These are phyloP conservation scores for Cyprinodon variegatus DNA, from an alignment of 2,113 vertebrate genomes.

Conservation along the genomic window DNA sequence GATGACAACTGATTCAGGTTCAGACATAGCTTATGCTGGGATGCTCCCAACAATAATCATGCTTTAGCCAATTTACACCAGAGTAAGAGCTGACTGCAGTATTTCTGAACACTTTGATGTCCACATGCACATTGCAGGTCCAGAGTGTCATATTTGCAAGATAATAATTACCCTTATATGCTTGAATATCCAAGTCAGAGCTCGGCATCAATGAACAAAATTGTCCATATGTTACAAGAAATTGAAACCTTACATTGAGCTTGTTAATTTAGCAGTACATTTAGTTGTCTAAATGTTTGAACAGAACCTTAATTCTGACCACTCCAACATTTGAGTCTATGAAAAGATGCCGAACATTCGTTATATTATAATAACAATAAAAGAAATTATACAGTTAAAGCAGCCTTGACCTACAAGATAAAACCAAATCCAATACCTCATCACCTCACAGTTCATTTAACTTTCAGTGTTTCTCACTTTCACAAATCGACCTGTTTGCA, in stretches of 20 bases:
- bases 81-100: neutral
- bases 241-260: neutral
- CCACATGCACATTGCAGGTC: neutral
- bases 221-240: neutral
- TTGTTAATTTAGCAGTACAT: neutral
- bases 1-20: neutral
- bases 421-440: slow-evolving; percentile 22
- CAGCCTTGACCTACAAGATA: neutral
- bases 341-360: neutral
- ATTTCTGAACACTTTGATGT: slow-evolving; percentile 1
- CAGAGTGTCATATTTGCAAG: neutral
- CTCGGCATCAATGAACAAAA: neutral
- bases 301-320: neutral
- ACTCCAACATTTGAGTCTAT: neutral
- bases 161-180: neutral
- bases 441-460: slow-evolving; percentile 4
- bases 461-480: slow-evolving; percentile 21
- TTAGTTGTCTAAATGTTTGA: neutral
- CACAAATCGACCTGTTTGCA: neutral
- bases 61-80: neutral
- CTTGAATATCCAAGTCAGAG: neutral
- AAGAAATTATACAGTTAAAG: neutral
- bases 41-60: neutral
- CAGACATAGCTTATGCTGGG: neutral
- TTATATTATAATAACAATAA: slow-evolving; percentile 1